A percentile compares a stretch with the other conserved stretches of the same genome.
phyloP scores from a whole-genome alignment of 2,113 vertebrate genomes.

The Bujurquina vittata region DNA sequence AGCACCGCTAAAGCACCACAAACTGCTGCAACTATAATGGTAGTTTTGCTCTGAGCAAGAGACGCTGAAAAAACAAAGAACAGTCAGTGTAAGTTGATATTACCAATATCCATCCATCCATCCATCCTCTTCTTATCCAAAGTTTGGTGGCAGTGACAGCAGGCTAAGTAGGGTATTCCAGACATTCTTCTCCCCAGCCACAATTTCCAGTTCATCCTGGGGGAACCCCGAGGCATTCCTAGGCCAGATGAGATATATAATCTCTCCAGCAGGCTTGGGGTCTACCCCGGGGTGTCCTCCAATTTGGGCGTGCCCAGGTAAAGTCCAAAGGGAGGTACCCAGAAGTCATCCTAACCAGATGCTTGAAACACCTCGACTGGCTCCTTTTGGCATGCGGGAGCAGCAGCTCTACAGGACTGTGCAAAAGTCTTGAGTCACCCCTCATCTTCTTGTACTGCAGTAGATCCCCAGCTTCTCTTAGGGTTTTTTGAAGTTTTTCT shows the following conservation, averaged over 20 bases:
- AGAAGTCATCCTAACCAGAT: not conserved
- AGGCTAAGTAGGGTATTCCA: not conserved
- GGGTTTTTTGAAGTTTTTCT: too few species aligned
- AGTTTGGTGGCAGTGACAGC: too few species aligned
- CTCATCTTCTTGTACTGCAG: too few species aligned
- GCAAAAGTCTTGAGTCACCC: not conserved
- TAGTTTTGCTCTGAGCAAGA: constrained; percentile 67
- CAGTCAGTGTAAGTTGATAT: not conserved
- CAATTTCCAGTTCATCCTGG: not conserved
- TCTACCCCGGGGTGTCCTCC: not conserved
- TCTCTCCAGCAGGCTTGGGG: not conserved
- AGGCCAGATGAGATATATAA: too few species aligned
- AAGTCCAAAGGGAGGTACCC: not conserved
- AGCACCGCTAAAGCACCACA: constrained; percentile 84
- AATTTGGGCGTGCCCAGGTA: not conserved
- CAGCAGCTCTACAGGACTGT: not conserved
- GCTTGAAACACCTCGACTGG: not conserved
- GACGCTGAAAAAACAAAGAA: constrained; percentile 60
- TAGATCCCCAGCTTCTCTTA: not conserved
- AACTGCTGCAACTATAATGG: constrained; percentile 84
- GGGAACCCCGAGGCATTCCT: not conserved
- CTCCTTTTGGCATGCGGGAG: fast-evolving
- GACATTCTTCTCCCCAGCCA: not conserved
- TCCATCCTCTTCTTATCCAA: not conserved
- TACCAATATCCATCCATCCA: not conserved